Evolutionary conservation across 2,888 invertebrate species (phyloP).

Genomic region (Caenorhabditis zanzibari): DNA sequence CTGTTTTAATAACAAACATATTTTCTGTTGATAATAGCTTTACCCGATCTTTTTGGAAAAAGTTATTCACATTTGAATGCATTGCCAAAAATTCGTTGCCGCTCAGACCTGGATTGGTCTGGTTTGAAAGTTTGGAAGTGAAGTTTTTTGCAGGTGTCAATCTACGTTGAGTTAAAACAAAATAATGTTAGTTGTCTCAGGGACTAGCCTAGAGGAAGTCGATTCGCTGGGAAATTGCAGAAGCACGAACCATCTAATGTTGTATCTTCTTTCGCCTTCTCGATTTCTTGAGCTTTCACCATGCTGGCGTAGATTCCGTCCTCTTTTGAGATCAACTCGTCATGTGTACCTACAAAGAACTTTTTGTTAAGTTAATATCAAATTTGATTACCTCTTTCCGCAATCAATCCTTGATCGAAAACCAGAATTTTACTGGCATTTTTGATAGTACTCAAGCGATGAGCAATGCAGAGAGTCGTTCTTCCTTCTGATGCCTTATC

Average conservation of each 20-base stretch:
- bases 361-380: not conserved
- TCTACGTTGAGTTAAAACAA: not conserved
- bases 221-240: constrained; percentile 67
- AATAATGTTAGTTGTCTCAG: constrained; percentile 45
- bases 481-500: constrained; percentile 85
- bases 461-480: constrained; percentile 85
- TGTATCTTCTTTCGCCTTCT: constrained; percentile 73
- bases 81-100: too few relatives aligned
- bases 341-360: constrained; percentile 87
- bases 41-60: too few relatives aligned
- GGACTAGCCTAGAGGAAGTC: constrained; percentile 67
- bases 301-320: constrained; percentile 88
- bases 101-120: too few relatives aligned
- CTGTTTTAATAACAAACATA: too few relatives aligned
- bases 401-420: constrained; percentile 84
- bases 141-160: not conserved
- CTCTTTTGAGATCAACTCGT: constrained; percentile 86
- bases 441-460: constrained; percentile 85
- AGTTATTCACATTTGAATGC: too few relatives aligned
- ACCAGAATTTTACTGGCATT: constrained; percentile 85
- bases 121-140: too few relatives aligned
- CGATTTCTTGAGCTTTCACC: constrained; percentile 80
- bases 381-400: constrained; percentile 75
- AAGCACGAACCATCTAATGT: constrained; percentile 71
- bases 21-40: too few relatives aligned